These are phyloP conservation scores for Synanthedon formicaeformis DNA, from an alignment of 2,888 invertebrate species.

Conservation along the genomic window DNA sequence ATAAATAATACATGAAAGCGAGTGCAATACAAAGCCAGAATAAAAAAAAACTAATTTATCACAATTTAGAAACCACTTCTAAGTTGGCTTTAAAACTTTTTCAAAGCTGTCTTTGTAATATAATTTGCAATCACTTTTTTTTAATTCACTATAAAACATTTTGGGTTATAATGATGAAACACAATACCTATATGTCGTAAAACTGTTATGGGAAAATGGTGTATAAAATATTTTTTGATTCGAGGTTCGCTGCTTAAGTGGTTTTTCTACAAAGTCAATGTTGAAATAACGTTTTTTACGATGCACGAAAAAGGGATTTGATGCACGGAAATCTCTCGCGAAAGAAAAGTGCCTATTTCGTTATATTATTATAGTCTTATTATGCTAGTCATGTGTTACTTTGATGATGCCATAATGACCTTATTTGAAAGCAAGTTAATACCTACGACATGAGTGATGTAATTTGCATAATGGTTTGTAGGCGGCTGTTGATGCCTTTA, in stretches of 20 bases:
- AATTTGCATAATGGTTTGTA: conserved; percentile 19
- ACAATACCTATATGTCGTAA: conserved; percentile 26
- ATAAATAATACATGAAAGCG: no score
- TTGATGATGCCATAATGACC: conserved; percentile 36
- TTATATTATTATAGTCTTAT: conserved; percentile 22
- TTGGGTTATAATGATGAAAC: conserved; percentile 19
- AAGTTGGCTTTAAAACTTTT: no score
- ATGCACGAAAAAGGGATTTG: conserved; percentile 41
- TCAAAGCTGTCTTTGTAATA: no score
- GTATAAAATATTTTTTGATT: conserved; percentile 37
- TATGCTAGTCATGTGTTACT: conserved; percentile 32
- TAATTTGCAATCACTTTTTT: no score
- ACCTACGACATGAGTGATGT: conserved; percentile 10
- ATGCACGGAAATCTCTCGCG: conserved; percentile 15
- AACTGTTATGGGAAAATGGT: conserved; percentile 23
- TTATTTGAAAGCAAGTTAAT: conserved; percentile 16
- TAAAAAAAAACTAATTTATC: no score
- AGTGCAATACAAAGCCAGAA: no score
- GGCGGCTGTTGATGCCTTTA: background rate
- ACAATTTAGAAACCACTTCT: no score
- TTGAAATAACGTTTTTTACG: conserved; percentile 36
- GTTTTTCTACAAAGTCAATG: conserved; percentile 29
- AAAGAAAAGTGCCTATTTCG: conserved; percentile 24
- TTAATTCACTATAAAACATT: conserved; percentile 32
- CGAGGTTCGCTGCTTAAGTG: conserved; percentile 26